A percentile compares a stretch with the other conserved stretches of the same genome.
These are phyloP conservation scores for Cryptocephalus primarius DNA, from an alignment of 2,888 invertebrate genomes.

Conservation along the genomic window DNA sequence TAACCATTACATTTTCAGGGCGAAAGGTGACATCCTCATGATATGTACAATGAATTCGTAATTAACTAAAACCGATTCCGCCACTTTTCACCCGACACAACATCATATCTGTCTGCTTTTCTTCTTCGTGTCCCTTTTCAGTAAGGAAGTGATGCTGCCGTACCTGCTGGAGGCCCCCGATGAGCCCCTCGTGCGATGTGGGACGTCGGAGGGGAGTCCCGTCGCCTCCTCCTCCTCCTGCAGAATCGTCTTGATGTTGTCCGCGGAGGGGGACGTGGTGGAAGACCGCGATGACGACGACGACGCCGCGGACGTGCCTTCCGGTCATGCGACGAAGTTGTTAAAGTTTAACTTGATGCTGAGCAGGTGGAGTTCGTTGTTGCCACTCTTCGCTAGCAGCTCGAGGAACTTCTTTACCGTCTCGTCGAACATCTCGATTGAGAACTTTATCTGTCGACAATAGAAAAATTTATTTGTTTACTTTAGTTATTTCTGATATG, in stretches of 20 bases:
- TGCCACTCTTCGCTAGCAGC: constrained; percentile 70
- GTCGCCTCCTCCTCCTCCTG: too few species aligned
- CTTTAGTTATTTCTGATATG: neutral
- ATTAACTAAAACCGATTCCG: too few species aligned
- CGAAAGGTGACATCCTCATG: too few species aligned
- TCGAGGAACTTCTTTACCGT: constrained; percentile 79
- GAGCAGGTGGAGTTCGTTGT: constrained; percentile 79
- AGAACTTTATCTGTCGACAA: constrained; percentile 44
- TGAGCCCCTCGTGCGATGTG: neutral
- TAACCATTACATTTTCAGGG: too few species aligned
- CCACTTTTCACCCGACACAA: constrained; percentile 27
- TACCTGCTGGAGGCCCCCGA: constrained; percentile 21
- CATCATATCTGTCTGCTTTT: constrained; percentile 33
- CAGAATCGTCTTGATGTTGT: too few species aligned
- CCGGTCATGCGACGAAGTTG: constrained; percentile 72
- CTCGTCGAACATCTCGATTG: constrained; percentile 59
- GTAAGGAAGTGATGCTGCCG: constrained; percentile 29
- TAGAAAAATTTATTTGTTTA: neutral
- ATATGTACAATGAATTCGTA: too few species aligned
- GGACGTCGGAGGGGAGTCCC: neutral
- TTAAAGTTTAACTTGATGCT: constrained; percentile 92
- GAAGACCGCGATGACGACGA: neutral
- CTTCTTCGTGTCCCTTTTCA: constrained; percentile 26
- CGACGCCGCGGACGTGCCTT: neutral
- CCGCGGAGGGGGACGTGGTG: neutral